phyloP scores from a whole-genome alignment of 2,888 invertebrate species.

The Coenonympha glycerion region DNA sequence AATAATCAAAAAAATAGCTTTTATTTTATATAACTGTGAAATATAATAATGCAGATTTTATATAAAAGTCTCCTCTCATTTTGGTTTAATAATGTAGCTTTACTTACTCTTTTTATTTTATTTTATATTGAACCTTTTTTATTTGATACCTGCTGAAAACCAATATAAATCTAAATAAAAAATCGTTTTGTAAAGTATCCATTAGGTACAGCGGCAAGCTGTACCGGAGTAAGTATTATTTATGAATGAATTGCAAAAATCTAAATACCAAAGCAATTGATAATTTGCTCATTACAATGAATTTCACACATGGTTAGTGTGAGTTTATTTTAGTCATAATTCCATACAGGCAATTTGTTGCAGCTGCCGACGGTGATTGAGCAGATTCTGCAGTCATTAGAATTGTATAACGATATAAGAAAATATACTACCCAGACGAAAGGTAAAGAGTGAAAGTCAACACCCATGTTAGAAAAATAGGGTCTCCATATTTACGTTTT shows the following conservation, averaged over 20 bases:
- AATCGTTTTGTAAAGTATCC: neutral
- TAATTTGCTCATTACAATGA: constrained; percentile 11
- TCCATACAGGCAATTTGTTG: constrained; percentile 14
- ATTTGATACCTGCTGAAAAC: too few species aligned
- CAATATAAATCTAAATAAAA: too few species aligned
- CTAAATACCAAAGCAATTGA: neutral
- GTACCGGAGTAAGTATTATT: neutral
- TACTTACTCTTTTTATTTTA: too few species aligned
- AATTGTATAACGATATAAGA: constrained; percentile 5
- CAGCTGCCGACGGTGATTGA: constrained; percentile 10
- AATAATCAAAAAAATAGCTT: too few species aligned
- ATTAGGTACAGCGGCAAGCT: too few species aligned
- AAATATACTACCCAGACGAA: neutral
- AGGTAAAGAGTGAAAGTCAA: constrained; percentile 10
- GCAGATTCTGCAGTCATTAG: constrained; percentile 17
- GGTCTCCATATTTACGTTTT: neutral
- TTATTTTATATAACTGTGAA: too few species aligned
- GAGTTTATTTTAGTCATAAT: constrained; percentile 9
- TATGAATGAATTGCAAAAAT: constrained; percentile 9
- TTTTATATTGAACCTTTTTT: too few species aligned
- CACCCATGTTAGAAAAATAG: neutral
- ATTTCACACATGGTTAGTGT: constrained; percentile 3
- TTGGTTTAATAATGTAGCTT: too few species aligned
- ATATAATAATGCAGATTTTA: too few species aligned
- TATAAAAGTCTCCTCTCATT: too few species aligned